Conservation (phyloP, 2,113 vertebrate genomes). For the Macroglossus sobrinus region DNA sequence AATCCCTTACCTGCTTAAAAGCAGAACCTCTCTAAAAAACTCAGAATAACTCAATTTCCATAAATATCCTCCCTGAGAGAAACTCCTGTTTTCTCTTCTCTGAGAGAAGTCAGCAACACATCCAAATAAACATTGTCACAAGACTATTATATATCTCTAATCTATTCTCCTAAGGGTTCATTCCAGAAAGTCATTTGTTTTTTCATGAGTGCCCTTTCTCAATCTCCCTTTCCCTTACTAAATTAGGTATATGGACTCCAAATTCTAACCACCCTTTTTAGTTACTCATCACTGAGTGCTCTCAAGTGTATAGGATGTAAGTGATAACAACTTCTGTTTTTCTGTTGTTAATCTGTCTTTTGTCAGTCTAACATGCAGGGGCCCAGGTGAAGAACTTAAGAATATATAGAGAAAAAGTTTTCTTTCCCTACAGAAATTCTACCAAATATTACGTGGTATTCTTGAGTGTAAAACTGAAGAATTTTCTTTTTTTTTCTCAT, state of each 20-base stretch:
- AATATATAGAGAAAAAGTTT: background rate
- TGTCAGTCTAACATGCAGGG: background rate
- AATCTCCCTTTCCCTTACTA: background rate
- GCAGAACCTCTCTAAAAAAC: background rate
- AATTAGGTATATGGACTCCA: background rate
- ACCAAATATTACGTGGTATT: background rate
- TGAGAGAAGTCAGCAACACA: background rate
- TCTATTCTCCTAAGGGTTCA: background rate
- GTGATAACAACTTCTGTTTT: background rate
- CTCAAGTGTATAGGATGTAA: background rate
- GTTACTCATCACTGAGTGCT: background rate
- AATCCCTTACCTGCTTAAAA: background rate
- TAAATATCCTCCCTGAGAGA: background rate
- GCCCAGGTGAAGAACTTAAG: background rate
- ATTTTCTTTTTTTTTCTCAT: background rate
- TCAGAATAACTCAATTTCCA: background rate
- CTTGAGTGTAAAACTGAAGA: background rate
- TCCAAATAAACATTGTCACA: background rate
- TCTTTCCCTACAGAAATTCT: background rate
- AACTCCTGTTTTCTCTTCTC: background rate
- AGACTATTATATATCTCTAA: background rate
- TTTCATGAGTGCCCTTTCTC: background rate
- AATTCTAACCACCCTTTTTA: background rate
- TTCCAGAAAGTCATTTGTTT: background rate
- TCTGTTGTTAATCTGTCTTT: background rate